These are phyloP conservation scores for Hedychridium roseum DNA, from an alignment of 2,888 invertebrate species.

Conservation along the genomic window DNA sequence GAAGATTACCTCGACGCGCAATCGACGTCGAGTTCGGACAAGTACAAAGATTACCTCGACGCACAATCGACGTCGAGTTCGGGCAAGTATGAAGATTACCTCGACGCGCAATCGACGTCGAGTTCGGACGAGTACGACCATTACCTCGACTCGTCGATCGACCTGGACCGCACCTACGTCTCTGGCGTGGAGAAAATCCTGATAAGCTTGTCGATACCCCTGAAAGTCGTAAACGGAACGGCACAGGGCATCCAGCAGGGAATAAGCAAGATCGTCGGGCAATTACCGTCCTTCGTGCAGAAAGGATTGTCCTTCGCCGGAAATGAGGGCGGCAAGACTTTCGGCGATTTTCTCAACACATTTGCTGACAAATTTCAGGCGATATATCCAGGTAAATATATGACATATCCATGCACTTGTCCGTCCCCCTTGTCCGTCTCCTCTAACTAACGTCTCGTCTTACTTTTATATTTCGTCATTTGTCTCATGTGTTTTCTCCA, in stretches of 20 bases:
- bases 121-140: background rate
- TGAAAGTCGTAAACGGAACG: constrained; percentile 7
- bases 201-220: constrained; percentile 8
- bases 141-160: constrained; percentile 11
- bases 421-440: too few species aligned
- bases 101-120: too few species aligned
- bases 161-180: constrained; percentile 19
- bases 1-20: too few species aligned
- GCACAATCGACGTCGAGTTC: too few species aligned
- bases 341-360: constrained; percentile 64
- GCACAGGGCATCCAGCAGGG: constrained; percentile 8
- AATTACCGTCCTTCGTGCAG: background rate
- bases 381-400: constrained; percentile 69
- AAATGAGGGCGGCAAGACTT: constrained; percentile 19
- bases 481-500: constrained; percentile 56
- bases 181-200: constrained; percentile 24
- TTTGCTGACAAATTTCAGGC: constrained; percentile 68
- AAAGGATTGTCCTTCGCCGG: too few species aligned
- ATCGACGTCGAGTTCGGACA: too few species aligned
- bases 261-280: background rate
- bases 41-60: too few species aligned
- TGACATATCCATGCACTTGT: too few species aligned
- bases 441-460: background rate
- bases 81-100: too few species aligned
- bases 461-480: background rate